Evolutionary conservation across 2,113 vertebrate species (phyloP), one percentile per base, ranked within the genome.

Genomic region (Ceuthmochares aereus): DNA sequence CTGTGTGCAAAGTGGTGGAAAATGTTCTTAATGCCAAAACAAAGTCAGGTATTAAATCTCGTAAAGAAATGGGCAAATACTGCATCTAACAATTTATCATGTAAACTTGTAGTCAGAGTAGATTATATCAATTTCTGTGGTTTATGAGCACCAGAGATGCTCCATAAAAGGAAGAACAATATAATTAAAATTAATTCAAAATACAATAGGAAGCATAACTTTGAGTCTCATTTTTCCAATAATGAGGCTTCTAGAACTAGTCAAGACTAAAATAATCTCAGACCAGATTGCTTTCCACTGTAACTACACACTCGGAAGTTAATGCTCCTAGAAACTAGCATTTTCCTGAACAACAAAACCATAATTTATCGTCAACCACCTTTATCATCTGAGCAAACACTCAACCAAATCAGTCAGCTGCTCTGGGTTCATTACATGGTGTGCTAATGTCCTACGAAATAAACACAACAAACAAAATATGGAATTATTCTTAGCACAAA

Each of bases 391-490:
- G 2, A 93, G 91, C 85, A 88, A 92, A 88, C 62, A 23, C 58
- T 59, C 58, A 21, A 22, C 34, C 5, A 3, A 91, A 93, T 84
- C 89, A 82, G 51, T 96, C 83, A 75, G 95, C 84, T 91, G 90
- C 84, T 91, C 84, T 76, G 52, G 55, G 76, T 91, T 96, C 69
- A 60, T 91, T 84, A 72, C 73, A 89, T 6, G 8, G 30, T 62
- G 58, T n/a, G 75, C 67, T 91, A 92, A 93, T 78, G 47, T 67
- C 72, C 62, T 79, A 16, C 11, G 11, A 82, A 89, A 77, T 77
- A 95, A 94, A 91, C 83, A 92, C 36, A 84, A 49, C 49, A 74
- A 92, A 93, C 78, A 95, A 97, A 94, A 89, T 67, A 84, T 9
- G 60, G 78, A 95, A 95, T 95, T 81, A 64, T 37, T 81, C 72